Conservation (phyloP, 2,113 vertebrate genomes). For the Tympanuchus pallidicinctus region DNA sequence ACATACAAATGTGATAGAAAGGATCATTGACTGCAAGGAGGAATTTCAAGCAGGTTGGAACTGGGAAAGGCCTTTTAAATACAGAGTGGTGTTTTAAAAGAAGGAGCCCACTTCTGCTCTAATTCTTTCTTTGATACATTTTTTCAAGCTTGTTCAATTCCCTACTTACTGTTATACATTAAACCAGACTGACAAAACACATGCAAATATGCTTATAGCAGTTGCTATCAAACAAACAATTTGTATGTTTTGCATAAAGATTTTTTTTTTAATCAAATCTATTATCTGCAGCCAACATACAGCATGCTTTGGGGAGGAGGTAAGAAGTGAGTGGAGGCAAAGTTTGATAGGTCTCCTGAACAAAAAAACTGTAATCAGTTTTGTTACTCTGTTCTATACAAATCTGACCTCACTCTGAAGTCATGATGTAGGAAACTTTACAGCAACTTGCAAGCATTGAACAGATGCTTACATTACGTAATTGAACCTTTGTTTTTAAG, state of each 20-base stretch:
- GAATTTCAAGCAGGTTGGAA: neutral
- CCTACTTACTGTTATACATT: neutral
- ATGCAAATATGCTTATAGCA: neutral
- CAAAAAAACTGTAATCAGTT: neutral
- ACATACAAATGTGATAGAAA: neutral
- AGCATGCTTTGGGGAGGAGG: neutral
- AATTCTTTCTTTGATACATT: neutral
- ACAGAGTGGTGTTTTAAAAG: neutral
- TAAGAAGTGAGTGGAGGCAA: rapidly evolving
- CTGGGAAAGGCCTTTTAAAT: neutral
- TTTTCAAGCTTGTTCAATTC: neutral
- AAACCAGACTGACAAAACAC: neutral
- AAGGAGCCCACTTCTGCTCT: neutral
- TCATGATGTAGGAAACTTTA: neutral
- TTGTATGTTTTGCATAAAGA: neutral
- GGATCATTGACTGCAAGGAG: neutral
- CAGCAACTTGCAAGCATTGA: neutral
- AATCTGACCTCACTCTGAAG: neutral
- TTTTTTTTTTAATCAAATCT: neutral
- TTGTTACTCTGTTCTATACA: neutral
- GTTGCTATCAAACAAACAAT: neutral
- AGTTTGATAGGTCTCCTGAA: neutral
- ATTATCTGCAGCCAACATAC: neutral
- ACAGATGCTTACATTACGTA: neutral
- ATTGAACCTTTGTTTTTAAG: neutral